phyloP scores from a whole-genome alignment of 2,113 vertebrate genomes.

The Platysternon megacephalum region DNA sequence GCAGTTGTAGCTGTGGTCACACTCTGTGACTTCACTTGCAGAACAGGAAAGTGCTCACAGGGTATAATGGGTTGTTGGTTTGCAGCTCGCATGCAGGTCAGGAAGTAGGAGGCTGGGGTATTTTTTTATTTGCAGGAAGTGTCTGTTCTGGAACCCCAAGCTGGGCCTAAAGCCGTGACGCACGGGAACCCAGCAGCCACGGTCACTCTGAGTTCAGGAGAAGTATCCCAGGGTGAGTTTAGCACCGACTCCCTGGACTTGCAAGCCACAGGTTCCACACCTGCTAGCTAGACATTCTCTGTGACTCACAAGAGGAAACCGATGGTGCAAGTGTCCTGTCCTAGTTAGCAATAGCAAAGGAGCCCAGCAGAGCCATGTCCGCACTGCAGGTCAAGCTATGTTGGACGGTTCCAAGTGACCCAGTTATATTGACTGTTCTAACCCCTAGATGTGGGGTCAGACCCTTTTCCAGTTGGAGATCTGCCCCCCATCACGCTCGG shows the following conservation, averaged over 20 bases:
- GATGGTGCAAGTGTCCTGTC: not conserved
- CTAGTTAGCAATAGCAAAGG: not conserved
- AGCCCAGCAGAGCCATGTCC: not conserved
- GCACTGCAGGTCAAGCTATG: not conserved
- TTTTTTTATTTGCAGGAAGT: not conserved
- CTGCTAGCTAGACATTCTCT: too few relatives aligned
- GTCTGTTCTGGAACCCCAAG: not conserved
- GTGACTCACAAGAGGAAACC: not conserved
- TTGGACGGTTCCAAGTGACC: not conserved
- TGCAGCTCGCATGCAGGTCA: not conserved
- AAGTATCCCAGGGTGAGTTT: too few relatives aligned
- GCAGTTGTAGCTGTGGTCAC: not conserved
- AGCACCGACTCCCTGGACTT: too few relatives aligned
- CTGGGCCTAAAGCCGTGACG: not conserved
- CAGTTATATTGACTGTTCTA: not conserved
- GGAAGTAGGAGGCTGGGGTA: not conserved
- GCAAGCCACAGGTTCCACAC: too few relatives aligned
- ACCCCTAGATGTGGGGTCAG: too few relatives aligned
- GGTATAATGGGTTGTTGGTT: not conserved
- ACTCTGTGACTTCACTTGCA: not conserved
- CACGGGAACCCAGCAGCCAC: not conserved
- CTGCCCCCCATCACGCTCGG: not conserved
- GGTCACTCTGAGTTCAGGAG: not conserved
- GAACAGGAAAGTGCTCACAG: not conserved
- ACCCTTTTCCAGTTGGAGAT: not conserved